phyloP scores from a whole-genome alignment of 1,140 invertebrate genomes.

The Temnothorax longispinosus region DNA sequence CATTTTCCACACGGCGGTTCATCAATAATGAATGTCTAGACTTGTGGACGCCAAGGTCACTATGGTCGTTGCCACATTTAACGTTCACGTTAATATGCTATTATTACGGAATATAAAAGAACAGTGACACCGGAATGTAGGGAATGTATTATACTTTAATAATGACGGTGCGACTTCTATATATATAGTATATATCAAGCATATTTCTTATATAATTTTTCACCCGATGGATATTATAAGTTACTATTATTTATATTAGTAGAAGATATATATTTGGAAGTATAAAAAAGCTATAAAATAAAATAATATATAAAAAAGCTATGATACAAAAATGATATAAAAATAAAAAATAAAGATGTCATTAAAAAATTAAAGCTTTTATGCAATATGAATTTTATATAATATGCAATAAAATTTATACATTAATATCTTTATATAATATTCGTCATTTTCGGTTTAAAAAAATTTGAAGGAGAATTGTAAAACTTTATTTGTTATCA shows the following conservation, averaged over 20 bases:
- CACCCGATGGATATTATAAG: background rate
- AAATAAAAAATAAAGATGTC: background rate
- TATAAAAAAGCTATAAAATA: too few species aligned
- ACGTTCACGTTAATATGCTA: slow-evolving; percentile 14
- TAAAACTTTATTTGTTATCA: slow-evolving; percentile 22
- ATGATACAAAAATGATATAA: too few species aligned
- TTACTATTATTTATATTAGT: background rate
- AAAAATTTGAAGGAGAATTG: background rate
- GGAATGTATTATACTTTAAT: background rate
- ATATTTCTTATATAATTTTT: slow-evolving; percentile 6
- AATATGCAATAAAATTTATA: background rate
- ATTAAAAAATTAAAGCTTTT: background rate
- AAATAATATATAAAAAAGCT: too few species aligned
- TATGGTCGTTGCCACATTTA: slow-evolving; percentile 33
- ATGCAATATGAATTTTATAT: background rate
- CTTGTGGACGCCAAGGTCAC: slow-evolving; percentile 26
- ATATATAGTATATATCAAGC: background rate
- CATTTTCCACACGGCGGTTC: background rate
- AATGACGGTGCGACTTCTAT: background rate
- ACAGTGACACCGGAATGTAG: background rate
- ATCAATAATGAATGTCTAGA: slow-evolving; percentile 48
- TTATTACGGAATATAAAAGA: slow-evolving; percentile 31
- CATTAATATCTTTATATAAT: background rate
- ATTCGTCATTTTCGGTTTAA: background rate
- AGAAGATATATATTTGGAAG: background rate